Percentiles rank a stretch among this genome's conserved stretches.
These are phyloP conservation scores for Aleiodes leptofemur DNA, from an alignment of 2,888 invertebrate genomes.

Conservation along the genomic window DNA sequence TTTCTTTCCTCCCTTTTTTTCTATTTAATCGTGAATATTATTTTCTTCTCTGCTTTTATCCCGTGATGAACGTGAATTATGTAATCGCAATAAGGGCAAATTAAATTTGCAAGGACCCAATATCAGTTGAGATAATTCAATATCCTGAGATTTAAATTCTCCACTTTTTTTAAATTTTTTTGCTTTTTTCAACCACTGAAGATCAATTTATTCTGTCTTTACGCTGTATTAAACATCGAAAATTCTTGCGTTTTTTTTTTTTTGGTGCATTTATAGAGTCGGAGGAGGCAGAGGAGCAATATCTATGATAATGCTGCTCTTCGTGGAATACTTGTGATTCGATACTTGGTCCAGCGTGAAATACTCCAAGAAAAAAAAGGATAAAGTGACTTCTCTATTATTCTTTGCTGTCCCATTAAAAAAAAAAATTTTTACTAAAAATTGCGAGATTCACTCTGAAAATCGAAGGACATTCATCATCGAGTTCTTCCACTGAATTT, in stretches of 20 bases:
- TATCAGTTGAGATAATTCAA: too few relatives aligned
- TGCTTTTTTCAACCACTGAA: too few relatives aligned
- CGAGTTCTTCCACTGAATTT: too few relatives aligned
- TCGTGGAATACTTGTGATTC: background rate
- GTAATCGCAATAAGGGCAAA: too few relatives aligned
- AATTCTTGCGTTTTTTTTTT: slow-evolving; percentile 1
- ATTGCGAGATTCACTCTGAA: too few relatives aligned
- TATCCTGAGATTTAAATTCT: background rate
- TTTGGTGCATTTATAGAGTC: slow-evolving; percentile 31
- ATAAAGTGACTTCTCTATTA: background rate
- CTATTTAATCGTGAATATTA: background rate
- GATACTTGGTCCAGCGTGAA: slow-evolving; percentile 13
- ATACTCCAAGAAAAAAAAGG: slow-evolving; percentile 3
- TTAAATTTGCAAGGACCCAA: too few relatives aligned
- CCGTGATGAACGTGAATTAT: background rate
- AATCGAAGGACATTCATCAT: too few relatives aligned
- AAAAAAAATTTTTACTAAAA: background rate
- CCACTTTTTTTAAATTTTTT: background rate
- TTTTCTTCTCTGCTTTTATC: background rate
- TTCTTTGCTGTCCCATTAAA: background rate
- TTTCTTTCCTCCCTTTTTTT: background rate
- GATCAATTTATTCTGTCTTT: too few relatives aligned
- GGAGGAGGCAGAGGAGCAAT: slow-evolving; percentile 52
- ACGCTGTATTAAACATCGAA: too few relatives aligned
- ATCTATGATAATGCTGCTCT: slow-evolving; percentile 59